Base-by-base conservation (phyloP, 2,797 vertebrate genomes). In the Fringilla coelebs region DNA sequence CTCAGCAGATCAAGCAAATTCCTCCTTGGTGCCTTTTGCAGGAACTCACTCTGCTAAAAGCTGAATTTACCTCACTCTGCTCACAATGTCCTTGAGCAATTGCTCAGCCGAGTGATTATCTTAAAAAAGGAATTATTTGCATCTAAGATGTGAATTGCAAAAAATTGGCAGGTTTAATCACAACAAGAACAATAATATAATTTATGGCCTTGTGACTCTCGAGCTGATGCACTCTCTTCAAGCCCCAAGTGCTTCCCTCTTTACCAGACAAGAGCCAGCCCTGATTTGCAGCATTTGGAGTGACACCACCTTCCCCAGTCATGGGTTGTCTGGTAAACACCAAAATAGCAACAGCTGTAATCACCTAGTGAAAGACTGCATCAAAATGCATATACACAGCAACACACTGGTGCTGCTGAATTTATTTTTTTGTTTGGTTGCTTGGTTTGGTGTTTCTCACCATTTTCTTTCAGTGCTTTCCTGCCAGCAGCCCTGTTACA, bases 111-210 rank as follows among this genome's bases (percentile, higher is more conserved):
- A 70, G 41, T 46, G 31, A 29, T 58, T 85, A 84, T 87, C 80
- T 85, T 51, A 58, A 72, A 94, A 10, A 41, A 46, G 55, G 77
- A 94, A 85, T 52, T 63, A 49, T 83, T 63, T 78, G 71, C 67
- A 87, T 78, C 78, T 36, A 34, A 88, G 81, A 62, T 58, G 57
- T 65, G 87, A 90, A 93, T 25, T 74, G 81, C 57, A 74, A 93
- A 81, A 70, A 96, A 95, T 57, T 83, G 90, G 91, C 87, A 89
- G 87, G 91, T 92, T 93, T 96, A 94, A 95, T 89, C 75, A 83
- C 75, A 77, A 76, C 61, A 67, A 76, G 85, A 93, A 90, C 55
- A 89, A 68, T 81, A 85, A 85, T 7, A 71, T 26, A 67, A 93
- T 92, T 91, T 71, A 58, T 11, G 13, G 77, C 76, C 89, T 75